Conservation (phyloP, 2,888 invertebrate species). For the Drosophila quinaria region DNA sequence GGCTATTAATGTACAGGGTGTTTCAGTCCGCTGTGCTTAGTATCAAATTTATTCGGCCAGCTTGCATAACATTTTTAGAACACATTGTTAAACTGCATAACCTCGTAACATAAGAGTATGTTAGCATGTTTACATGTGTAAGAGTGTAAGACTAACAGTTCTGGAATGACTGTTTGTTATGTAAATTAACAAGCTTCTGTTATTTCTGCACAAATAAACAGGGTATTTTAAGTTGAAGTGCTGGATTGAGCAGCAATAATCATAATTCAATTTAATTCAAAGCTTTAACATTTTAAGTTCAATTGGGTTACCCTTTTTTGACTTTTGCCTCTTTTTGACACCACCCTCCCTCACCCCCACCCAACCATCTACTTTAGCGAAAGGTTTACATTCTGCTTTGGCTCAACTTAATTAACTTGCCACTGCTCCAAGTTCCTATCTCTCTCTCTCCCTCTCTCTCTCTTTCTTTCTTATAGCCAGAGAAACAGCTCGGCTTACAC, state of each 20-base stretch:
- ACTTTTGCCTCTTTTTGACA: conserved; percentile 14
- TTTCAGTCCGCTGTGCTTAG: neutral
- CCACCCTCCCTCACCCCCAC: conserved; percentile 18
- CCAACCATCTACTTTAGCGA: neutral
- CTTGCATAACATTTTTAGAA: neutral
- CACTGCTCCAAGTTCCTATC: conserved; percentile 24
- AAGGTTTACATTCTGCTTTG: conserved; percentile 34
- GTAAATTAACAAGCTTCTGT: neutral
- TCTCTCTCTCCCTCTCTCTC: neutral
- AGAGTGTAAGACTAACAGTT: neutral
- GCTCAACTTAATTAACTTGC: conserved; percentile 69
- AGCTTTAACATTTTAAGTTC: conserved; percentile 23
- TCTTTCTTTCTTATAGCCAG: conserved; percentile 4
- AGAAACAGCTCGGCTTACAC: conserved; percentile 52
- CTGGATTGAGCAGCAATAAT: neutral
- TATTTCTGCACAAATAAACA: neutral
- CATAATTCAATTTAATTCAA: conserved; percentile 31
- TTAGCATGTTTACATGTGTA: neutral
- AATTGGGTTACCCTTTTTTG: conserved; percentile 39
- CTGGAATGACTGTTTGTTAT: neutral
- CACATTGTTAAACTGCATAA: neutral
- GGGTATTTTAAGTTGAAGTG: neutral
- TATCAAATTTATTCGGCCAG: neutral
- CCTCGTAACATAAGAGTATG: neutral
- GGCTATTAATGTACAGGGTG: conserved; percentile 16